Evolutionary conservation across 2,797 vertebrate genomes (phyloP).

Genomic region (Sebastiscus albofasciatus): DNA sequence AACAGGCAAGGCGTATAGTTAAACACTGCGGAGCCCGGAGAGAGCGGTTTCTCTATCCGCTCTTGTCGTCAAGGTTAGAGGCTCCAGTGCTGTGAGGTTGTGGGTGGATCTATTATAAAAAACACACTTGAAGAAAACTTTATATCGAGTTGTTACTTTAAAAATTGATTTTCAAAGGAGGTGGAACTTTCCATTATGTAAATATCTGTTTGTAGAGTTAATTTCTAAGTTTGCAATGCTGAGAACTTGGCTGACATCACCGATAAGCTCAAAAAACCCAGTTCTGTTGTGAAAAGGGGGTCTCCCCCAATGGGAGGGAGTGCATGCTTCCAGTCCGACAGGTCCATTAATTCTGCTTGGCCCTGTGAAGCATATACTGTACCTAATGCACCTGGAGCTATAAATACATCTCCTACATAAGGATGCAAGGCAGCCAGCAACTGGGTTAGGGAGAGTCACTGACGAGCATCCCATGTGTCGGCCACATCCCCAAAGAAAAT

Average conservation of each 20-base stretch:
- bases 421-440: slow-evolving; percentile 71
- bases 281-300: slow-evolving; percentile 62
- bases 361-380: slow-evolving; percentile 61
- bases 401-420: slow-evolving; percentile 82
- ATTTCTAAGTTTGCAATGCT: not conserved
- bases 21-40: slow-evolving; percentile 20
- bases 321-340: slow-evolving; percentile 57
- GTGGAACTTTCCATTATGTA: not conserved
- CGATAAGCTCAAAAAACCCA: slow-evolving; percentile 35
- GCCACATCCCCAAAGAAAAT: slow-evolving; percentile 42
- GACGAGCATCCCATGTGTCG: slow-evolving; percentile 42
- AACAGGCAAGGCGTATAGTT: slow-evolving; percentile 37
- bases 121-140: slow-evolving; percentile 7
- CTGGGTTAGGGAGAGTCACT: slow-evolving; percentile 75
- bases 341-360: slow-evolving; percentile 76
- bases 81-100: not conserved
- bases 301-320: slow-evolving; percentile 67
- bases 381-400: slow-evolving; percentile 82
- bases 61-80: slow-evolving; percentile 10
- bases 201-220: not conserved
- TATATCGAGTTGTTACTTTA: not conserved
- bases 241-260: slow-evolving; percentile 11
- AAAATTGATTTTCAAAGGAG: not conserved
- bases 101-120: slow-evolving; percentile 21
- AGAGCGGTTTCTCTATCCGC: not conserved